phyloP scores from a whole-genome alignment of 2,113 vertebrate genomes.

The Athene cunicularia region DNA sequence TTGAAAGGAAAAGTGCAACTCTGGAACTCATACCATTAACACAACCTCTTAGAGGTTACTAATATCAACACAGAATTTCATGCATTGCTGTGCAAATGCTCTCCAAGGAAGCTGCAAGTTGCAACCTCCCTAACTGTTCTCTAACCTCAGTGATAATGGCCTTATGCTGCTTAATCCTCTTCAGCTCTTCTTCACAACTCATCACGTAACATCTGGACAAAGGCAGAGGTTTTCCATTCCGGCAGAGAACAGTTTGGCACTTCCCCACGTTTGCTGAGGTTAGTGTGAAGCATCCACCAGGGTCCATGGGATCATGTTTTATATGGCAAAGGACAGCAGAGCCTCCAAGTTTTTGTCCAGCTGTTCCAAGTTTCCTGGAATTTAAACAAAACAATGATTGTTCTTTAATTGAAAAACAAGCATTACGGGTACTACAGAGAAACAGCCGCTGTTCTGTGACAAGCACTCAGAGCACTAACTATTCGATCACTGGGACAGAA shows the following conservation, averaged over 20 bases:
- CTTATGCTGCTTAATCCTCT: slow-evolving; percentile 89
- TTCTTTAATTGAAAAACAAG: not conserved
- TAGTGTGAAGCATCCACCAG: slow-evolving; percentile 90
- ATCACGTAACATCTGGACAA: slow-evolving; percentile 90
- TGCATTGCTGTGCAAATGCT: not conserved
- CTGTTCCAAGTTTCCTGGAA: slow-evolving; percentile 93
- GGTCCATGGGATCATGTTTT: slow-evolving; percentile 93
- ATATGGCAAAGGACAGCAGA: slow-evolving; percentile 97
- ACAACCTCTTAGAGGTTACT: not conserved
- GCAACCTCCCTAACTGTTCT: not conserved
- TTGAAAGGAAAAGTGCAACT: not conserved
- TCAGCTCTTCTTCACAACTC: slow-evolving; percentile 89
- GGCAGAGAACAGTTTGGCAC: slow-evolving; percentile 93
- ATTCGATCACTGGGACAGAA: not conserved
- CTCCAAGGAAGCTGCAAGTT: not conserved
- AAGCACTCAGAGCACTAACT: not conserved
- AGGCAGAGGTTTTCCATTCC: slow-evolving; percentile 90
- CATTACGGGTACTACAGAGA: not conserved
- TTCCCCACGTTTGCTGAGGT: slow-evolving; percentile 97
- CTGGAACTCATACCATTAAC: not conserved
- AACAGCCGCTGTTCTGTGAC: not conserved
- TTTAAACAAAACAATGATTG: slow-evolving; percentile 13
- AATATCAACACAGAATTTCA: not conserved
- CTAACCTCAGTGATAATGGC: slow-evolving; percentile 96
- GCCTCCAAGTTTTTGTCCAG: slow-evolving; percentile 95